Evolutionary conservation across 2,888 invertebrate species (phyloP), one percentile per base, ranked within the genome.

Genomic region (Thumatha senex): DNA sequence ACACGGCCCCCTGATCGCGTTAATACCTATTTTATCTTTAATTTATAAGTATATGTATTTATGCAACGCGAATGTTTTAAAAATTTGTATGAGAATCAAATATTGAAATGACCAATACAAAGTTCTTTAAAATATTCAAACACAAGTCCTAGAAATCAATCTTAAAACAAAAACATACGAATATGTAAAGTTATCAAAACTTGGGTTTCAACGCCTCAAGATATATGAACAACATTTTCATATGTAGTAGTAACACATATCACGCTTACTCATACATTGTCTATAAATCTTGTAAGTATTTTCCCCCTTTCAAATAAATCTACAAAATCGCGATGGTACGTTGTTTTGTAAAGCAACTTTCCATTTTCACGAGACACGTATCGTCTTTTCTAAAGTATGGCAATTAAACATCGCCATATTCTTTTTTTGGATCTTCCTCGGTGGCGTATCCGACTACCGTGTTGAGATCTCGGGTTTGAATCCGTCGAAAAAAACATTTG

Each of bases 271-370:
- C 61, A 48, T 44, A 55, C 39, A 31, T 24, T 38, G 34, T 40
- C 12, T 42, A 60, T 68, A 68, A 63, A 67, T 67, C 68, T 65
- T 46, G 35, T 39, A 40, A 46, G 51, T n/a, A 43, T 50, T 60
- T 54, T 57, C 50, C 56, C 64, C 60, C 41, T 52, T 63, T 47
- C 36, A 46, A 41, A 38, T 40, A 56, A 24, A 24, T 24, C 18
- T 68, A 68, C 56, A 67, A 54, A 52, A 50, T 14, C 46, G 30
- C 49, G 43, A 44, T 40, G 61, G 54, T 47, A 53, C 56, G 59
- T 45, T 56, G 54, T 54, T 54, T 52, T 13, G 43, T 34, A 56
- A 57, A 51, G 53, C 46, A 43, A 51, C 52, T 52, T 42, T 24
- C 33, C 44, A 31, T 40, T 46, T 33, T 49, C 54, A 40, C 38